Conservation (phyloP, 2,888 invertebrate species). For the Argyresthia albistria region DNA sequence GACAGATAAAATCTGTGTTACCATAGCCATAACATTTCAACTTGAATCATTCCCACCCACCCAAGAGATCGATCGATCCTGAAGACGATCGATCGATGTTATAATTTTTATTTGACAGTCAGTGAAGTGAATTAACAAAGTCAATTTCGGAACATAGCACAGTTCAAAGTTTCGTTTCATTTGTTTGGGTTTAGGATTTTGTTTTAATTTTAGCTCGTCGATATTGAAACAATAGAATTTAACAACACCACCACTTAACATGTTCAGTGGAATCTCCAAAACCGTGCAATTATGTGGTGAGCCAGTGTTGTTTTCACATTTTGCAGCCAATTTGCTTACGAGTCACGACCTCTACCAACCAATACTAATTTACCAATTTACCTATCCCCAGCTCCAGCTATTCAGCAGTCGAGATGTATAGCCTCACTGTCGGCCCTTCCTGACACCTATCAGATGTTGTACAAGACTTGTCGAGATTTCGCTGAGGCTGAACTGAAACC, state of each 20-base stretch:
- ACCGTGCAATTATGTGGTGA: constrained; percentile 31
- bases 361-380: not conserved
- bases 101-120: not conserved
- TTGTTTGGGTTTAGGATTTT: constrained; percentile 11
- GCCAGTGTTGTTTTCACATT: constrained; percentile 13
- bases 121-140: not conserved
- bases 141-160: constrained; percentile 1
- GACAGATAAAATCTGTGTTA: not conserved
- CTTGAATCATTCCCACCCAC: too few relatives aligned
- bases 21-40: too few relatives aligned
- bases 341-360: not conserved
- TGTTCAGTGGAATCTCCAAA: constrained; percentile 35
- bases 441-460: constrained; percentile 93
- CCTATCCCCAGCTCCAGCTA: constrained; percentile 26
- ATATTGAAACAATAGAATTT: not conserved
- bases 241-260: constrained; percentile 15
- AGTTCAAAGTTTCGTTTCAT: constrained; percentile 31
- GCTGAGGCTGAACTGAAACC: constrained; percentile 92
- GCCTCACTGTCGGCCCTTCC: constrained; percentile 81
- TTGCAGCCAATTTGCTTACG: not conserved
- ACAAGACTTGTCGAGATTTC: constrained; percentile 92
- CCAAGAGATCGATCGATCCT: too few relatives aligned
- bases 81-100: too few relatives aligned
- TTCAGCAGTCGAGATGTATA: constrained; percentile 66
- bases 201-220: constrained; percentile 9